A percentile compares a stretch with the other conserved stretches of the same genome.
Conservation (phyloP, 2,888 invertebrate genomes). For the Prenolepis imparis region DNA sequence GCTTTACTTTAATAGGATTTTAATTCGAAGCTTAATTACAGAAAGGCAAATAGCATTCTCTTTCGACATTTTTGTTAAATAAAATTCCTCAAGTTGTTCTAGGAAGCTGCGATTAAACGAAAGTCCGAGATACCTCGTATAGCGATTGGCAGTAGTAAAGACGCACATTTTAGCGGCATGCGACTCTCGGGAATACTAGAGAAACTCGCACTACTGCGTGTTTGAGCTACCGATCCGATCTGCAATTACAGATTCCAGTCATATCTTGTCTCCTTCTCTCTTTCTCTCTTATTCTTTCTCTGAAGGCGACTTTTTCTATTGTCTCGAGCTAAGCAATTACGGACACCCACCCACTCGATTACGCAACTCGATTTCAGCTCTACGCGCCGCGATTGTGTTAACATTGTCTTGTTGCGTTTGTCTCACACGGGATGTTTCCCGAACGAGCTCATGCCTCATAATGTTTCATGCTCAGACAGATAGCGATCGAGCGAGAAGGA, state of each 20-base stretch:
- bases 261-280: constrained; percentile 46
- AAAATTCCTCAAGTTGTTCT: background rate
- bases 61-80: background rate
- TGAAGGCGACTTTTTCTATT: constrained; percentile 73
- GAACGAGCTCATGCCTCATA: constrained; percentile 46
- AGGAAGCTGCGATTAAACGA: background rate
- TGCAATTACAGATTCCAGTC: constrained; percentile 74
- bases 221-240: constrained; percentile 38
- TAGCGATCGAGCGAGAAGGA: constrained; percentile 37
- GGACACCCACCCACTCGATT: constrained; percentile 54
- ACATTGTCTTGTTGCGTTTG: constrained; percentile 31
- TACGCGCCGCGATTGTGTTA: constrained; percentile 34
- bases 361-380: constrained; percentile 64
- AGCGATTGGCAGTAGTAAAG: constrained; percentile 1
- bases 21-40: background rate
- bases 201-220: background rate
- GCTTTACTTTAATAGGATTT: background rate
- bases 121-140: background rate
- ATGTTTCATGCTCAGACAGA: constrained; percentile 47
- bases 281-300: constrained; percentile 9
- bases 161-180: constrained; percentile 22
- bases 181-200: constrained; percentile 26
- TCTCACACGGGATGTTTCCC: constrained; percentile 50
- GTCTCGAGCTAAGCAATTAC: constrained; percentile 78
- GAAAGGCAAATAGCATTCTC: background rate